These are phyloP conservation scores for Chydorus sphaericus DNA, from an alignment of 2,888 invertebrate genomes.

Conservation along the genomic window DNA sequence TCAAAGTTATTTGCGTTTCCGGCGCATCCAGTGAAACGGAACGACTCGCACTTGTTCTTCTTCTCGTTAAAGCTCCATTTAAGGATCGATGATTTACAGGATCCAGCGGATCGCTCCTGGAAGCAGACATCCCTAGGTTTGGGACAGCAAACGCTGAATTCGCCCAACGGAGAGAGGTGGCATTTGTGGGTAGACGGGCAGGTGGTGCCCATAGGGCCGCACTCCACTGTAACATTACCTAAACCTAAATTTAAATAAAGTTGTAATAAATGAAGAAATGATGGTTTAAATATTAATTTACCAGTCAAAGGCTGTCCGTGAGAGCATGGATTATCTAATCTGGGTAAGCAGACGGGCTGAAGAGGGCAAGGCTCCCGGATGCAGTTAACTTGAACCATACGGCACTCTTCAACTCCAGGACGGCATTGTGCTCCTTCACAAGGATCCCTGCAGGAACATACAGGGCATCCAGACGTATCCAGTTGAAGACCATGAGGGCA, in stretches of 20 bases:
- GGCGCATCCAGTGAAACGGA: slow-evolving; percentile 54
- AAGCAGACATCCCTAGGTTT: slow-evolving; percentile 44
- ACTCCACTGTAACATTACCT: slow-evolving; percentile 38
- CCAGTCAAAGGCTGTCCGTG: slow-evolving; percentile 42
- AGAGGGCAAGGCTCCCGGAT: slow-evolving; percentile 27
- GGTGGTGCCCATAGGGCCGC: slow-evolving; percentile 59
- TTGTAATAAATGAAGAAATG: no score
- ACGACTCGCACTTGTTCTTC: slow-evolving; percentile 56
- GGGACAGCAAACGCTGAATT: slow-evolving; percentile 73
- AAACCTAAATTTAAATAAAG: no score
- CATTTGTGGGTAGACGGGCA: slow-evolving; percentile 77
- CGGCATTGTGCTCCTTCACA: slow-evolving; percentile 31
- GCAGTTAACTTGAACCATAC: slow-evolving; percentile 27
- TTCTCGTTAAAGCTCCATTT: slow-evolving; percentile 65
- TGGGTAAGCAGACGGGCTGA: slow-evolving; percentile 52
- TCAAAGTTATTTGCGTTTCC: slow-evolving; percentile 76
- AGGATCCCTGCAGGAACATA: slow-evolving; percentile 29
- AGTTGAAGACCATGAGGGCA: slow-evolving; percentile 26
- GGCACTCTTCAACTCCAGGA: slow-evolving; percentile 31
- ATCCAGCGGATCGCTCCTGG: slow-evolving; percentile 18
- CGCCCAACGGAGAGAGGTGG: slow-evolving; percentile 62
- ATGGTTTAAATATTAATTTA: no score
- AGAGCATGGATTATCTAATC: slow-evolving; percentile 50
- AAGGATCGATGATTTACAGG: slow-evolving; percentile 24
- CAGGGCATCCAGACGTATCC: slow-evolving; percentile 25